Conservation (phyloP, 2,888 invertebrate species). For the Caenorhabditis auriculariae region DNA sequence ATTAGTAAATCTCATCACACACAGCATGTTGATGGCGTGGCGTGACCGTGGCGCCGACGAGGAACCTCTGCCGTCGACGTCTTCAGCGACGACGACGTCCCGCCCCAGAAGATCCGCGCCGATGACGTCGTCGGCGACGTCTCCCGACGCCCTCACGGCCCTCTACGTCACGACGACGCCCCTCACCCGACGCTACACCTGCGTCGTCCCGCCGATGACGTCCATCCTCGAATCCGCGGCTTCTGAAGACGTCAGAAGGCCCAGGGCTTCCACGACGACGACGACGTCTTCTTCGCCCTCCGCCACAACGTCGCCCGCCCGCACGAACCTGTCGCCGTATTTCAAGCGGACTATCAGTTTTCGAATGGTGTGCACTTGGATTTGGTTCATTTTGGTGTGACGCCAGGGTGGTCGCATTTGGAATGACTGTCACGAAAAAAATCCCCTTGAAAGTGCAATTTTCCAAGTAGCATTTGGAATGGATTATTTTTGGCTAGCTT, state of each 20-base stretch:
- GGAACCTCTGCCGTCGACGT: neutral
- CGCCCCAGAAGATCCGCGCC: slow-evolving; percentile 2
- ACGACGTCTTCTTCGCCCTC: slow-evolving; percentile 11
- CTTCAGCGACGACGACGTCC: slow-evolving; percentile 3
- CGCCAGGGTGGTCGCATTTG: too few species aligned
- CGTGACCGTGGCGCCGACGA: too few species aligned
- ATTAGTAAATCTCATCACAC: too few species aligned
- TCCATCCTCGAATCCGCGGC: slow-evolving; percentile 11
- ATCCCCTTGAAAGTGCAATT: too few species aligned
- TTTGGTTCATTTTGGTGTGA: too few species aligned
- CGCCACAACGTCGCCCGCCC: slow-evolving; percentile 8
- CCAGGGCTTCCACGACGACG: neutral
- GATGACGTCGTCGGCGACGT: slow-evolving; percentile 16
- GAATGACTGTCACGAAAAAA: too few species aligned
- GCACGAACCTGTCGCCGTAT: slow-evolving; percentile 26
- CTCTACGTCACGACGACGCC: slow-evolving; percentile 9
- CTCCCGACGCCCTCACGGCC: slow-evolving; percentile 10
- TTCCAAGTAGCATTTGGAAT: too few species aligned
- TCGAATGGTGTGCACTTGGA: slow-evolving; percentile 46
- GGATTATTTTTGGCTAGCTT: too few species aligned
- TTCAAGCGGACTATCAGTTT: slow-evolving; percentile 41
- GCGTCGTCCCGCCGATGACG: neutral
- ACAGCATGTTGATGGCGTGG: too few species aligned
- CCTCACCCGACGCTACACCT: neutral
- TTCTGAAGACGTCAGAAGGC: slow-evolving; percentile 14